Evolutionary conservation across 2,888 invertebrate genomes (phyloP).

Genomic region (Erynnis tages): DNA sequence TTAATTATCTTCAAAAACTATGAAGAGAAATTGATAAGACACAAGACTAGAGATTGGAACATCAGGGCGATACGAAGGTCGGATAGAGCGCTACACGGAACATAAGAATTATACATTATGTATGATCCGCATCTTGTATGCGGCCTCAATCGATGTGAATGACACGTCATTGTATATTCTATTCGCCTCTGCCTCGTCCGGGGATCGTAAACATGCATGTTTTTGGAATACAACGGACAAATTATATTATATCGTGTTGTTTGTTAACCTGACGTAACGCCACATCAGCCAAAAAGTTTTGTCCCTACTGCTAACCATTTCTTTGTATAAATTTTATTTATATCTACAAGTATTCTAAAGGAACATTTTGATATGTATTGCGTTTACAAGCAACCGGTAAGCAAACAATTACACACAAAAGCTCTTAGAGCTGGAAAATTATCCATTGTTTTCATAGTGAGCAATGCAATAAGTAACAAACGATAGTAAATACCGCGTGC

Average conservation of each 20-base stretch:
- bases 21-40: no score
- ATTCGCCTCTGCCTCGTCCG: slow-evolving; percentile 68
- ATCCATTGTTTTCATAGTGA: slow-evolving; percentile 54
- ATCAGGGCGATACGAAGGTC: slow-evolving; percentile 53
- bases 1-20: no score
- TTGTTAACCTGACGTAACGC: slow-evolving; percentile 32
- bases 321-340: neutral
- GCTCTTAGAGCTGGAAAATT: slow-evolving; percentile 55
- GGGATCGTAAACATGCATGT: slow-evolving; percentile 72
- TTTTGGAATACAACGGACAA: slow-evolving; percentile 62
- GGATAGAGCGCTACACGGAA: slow-evolving; percentile 54
- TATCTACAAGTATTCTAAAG: neutral
- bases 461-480: slow-evolving; percentile 35
- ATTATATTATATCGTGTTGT: slow-evolving; percentile 45
- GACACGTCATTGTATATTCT: slow-evolving; percentile 78
- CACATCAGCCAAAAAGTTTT: neutral
- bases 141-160: slow-evolving; percentile 76
- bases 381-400: slow-evolving; percentile 46
- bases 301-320: neutral
- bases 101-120: slow-evolving; percentile 62
- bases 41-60: no score
- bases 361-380: slow-evolving; percentile 33
- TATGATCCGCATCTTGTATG: slow-evolving; percentile 71
- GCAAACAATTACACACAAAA: slow-evolving; percentile 59
- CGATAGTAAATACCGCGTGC: slow-evolving; percentile 20